These are phyloP conservation scores for Epinephelus fuscoguttatus DNA, from an alignment of 2,113 vertebrate species.

Conservation along the genomic window DNA sequence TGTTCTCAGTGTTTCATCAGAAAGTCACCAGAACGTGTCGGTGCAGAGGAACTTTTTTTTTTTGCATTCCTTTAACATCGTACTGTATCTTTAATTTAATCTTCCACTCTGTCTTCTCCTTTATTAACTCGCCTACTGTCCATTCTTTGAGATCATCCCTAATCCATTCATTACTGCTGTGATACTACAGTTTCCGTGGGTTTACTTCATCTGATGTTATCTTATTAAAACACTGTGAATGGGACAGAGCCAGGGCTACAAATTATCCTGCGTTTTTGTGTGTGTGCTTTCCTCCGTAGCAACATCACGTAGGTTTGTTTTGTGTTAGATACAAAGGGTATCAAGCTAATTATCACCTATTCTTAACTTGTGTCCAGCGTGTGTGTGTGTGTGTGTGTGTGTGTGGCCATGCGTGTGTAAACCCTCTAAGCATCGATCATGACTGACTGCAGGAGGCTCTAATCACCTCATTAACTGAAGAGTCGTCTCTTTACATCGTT, in stretches of 20 bases:
- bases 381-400: not conserved
- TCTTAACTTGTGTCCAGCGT: not conserved
- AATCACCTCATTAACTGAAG: slow-evolving; percentile 35
- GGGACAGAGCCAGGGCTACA: not conserved
- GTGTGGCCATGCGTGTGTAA: not conserved
- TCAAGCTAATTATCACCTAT: slow-evolving; percentile 24
- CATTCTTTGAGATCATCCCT: not conserved
- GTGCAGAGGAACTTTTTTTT: not conserved
- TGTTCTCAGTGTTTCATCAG: not conserved
- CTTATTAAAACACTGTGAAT: not conserved
- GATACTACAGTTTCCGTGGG: not conserved
- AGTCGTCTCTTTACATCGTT: not conserved
- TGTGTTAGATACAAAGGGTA: not conserved
- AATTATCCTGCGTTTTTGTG: not conserved
- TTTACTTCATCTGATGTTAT: slow-evolving; percentile 4
- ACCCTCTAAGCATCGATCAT: slow-evolving; percentile 17
- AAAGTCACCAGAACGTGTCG: not conserved
- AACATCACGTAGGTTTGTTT: slow-evolving; percentile 22
- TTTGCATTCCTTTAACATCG: not conserved
- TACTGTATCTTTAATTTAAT: slow-evolving; percentile 16
- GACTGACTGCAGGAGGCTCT: slow-evolving; percentile 27
- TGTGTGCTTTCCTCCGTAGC: not conserved
- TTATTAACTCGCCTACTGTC: slow-evolving; percentile 1
- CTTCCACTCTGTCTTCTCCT: not conserved
- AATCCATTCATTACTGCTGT: slow-evolving; percentile 6